Evolutionary conservation across 2,888 invertebrate species (phyloP).

Genomic region (Blastobasis lacticolella): DNA sequence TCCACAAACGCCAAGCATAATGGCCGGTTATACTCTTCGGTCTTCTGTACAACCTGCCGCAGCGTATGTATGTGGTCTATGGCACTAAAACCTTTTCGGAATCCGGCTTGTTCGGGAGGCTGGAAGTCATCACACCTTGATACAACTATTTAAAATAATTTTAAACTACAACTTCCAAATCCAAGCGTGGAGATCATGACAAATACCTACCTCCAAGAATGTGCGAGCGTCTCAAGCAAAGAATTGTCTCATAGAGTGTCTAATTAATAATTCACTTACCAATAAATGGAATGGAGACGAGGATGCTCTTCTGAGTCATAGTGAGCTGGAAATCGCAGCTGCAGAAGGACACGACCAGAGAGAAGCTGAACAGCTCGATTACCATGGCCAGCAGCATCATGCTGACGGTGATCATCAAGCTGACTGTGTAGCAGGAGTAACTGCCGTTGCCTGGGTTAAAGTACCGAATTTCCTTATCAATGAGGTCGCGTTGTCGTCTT

Average conservation of each 20-base stretch:
- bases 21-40: too few relatives aligned
- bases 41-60: too few relatives aligned
- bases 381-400: constrained; percentile 28
- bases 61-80: too few relatives aligned
- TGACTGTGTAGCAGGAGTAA: constrained; percentile 30
- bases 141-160: too few relatives aligned
- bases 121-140: too few relatives aligned
- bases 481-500: too few relatives aligned
- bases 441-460: constrained; percentile 20
- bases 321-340: constrained; percentile 34
- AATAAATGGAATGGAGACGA: constrained; percentile 7
- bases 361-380: constrained; percentile 41
- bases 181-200: too few relatives aligned
- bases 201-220: neutral
- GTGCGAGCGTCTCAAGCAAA: neutral
- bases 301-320: constrained; percentile 31
- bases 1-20: too few relatives aligned
- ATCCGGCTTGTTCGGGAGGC: too few relatives aligned
- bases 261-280: neutral
- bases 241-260: neutral
- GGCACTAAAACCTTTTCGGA: too few relatives aligned
- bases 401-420: constrained; percentile 26
- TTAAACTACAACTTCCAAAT: too few relatives aligned
- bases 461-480: neutral
- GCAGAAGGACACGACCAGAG: constrained; percentile 31